Conservation (phyloP, 2,888 invertebrate species). For the Chrysolina americana region DNA sequence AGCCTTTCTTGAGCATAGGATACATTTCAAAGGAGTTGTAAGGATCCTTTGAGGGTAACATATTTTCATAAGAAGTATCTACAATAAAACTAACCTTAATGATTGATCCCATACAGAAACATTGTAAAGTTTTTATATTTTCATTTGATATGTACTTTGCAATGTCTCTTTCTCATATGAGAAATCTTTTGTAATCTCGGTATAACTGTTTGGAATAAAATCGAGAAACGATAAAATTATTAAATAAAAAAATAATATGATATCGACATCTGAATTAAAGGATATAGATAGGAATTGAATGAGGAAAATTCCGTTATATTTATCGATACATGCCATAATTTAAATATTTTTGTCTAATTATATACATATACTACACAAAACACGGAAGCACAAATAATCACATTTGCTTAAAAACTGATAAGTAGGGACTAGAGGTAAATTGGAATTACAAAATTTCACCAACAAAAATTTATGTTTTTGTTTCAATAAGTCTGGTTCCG, state of each 20-base stretch:
- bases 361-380: slow-evolving; percentile 48
- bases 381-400: slow-evolving; percentile 66
- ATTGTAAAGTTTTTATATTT: not conserved
- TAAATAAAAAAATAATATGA: slow-evolving; percentile 20
- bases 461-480: not conserved
- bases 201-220: slow-evolving; percentile 30
- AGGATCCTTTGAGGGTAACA: slow-evolving; percentile 13
- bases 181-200: slow-evolving; percentile 24
- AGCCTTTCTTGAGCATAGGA: slow-evolving; percentile 59
- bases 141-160: not conserved
- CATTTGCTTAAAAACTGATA: slow-evolving; percentile 57
- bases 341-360: slow-evolving; percentile 9
- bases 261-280: slow-evolving; percentile 28
- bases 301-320: slow-evolving; percentile 4
- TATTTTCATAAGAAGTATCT: slow-evolving; percentile 22
- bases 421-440: slow-evolving; percentile 9
- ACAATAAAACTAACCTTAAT: slow-evolving; percentile 14
- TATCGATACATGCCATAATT: not conserved
- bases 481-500: not conserved
- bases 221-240: slow-evolving; percentile 24
- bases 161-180: slow-evolving; percentile 1
- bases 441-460: not conserved
- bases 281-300: slow-evolving; percentile 10
- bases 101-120: slow-evolving; percentile 2
- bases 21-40: slow-evolving; percentile 28